Conservation (phyloP, 2,113 vertebrate genomes). For the Coptodon bakossiorum region DNA sequence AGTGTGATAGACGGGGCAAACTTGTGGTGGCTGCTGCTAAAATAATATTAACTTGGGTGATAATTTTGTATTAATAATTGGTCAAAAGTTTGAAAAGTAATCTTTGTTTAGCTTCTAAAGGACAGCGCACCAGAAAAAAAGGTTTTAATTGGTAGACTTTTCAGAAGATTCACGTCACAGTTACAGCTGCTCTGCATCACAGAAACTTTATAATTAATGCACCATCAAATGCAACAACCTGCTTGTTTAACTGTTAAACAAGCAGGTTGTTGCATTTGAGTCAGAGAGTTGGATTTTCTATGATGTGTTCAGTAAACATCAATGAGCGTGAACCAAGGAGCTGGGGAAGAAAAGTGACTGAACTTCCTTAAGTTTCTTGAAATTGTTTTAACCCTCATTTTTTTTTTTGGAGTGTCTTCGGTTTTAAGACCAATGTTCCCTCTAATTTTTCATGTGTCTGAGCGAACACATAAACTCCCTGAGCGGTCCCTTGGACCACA, state of each 20-base stretch:
- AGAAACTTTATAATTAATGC: neutral
- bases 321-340: neutral
- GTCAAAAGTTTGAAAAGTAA: neutral
- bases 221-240: accelerated
- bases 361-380: neutral
- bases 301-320: neutral
- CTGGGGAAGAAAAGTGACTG: neutral
- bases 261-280: neutral
- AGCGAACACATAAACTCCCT: too few relatives aligned
- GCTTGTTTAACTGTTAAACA: neutral
- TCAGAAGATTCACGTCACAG: neutral
- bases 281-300: neutral
- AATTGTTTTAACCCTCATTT: neutral
- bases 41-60: neutral
- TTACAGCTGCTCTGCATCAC: neutral
- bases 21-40: neutral
- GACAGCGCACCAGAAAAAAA: neutral
- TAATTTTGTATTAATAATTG: neutral
- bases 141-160: neutral
- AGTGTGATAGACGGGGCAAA: neutral
- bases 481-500: too few relatives aligned
- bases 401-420: accelerated
- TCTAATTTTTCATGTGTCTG: too few relatives aligned
- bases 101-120: neutral
- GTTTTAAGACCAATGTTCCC: neutral